Evolutionary conservation across 2,797 vertebrate genomes (phyloP).

Genomic region (Choloepus didactylus): DNA sequence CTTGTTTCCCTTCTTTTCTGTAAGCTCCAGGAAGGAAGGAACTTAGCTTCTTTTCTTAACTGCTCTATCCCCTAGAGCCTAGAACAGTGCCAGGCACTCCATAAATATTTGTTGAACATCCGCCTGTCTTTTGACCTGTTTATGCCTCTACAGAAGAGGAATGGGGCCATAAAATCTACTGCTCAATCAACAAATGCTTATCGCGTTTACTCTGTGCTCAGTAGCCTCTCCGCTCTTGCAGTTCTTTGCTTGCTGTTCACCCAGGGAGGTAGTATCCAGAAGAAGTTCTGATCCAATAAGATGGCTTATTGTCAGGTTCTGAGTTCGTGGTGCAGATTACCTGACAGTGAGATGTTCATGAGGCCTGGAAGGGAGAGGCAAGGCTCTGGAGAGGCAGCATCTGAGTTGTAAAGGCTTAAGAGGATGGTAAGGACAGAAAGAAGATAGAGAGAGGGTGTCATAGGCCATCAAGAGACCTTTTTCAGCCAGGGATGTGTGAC

Average conservation of each 20-base stretch:
- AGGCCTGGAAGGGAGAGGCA: background rate
- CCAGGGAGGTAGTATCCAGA: background rate
- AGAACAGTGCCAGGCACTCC: slow-evolving; percentile 2
- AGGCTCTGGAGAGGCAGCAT: background rate
- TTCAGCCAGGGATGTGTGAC: background rate
- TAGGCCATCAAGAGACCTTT: background rate
- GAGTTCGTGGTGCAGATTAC: background rate
- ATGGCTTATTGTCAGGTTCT: background rate
- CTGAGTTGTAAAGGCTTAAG: background rate
- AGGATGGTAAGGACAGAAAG: background rate
- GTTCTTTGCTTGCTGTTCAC: background rate
- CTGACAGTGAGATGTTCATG: background rate
- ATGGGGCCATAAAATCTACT: background rate
- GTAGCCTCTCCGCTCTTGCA: background rate
- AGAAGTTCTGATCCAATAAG: background rate
- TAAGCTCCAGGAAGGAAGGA: background rate
- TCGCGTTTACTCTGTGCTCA: background rate
- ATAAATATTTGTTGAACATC: background rate
- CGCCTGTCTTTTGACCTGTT: background rate
- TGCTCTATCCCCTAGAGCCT: background rate
- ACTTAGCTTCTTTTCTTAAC: slow-evolving; percentile 42
- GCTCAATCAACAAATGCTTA: background rate
- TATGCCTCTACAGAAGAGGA: background rate
- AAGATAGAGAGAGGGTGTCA: background rate
- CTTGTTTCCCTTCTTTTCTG: slow-evolving; percentile 18